Evolutionary conservation across 2,888 invertebrate genomes (phyloP).

Genomic region (Horisme vitalbata): DNA sequence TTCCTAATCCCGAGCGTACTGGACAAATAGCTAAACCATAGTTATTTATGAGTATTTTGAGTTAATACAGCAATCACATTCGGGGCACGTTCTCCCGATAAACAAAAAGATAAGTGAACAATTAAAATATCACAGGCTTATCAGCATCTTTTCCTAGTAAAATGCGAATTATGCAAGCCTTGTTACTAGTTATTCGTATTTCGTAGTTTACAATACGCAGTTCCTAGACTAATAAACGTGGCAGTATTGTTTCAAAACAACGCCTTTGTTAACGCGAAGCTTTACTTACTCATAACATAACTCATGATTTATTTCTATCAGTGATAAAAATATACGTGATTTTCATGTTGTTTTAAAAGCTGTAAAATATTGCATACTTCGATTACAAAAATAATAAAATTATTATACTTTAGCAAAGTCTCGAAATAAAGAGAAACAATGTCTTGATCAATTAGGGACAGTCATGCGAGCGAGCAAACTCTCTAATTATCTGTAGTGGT

Average conservation of each 20-base stretch:
- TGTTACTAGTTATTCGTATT: slow-evolving; percentile 3
- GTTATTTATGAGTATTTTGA: background rate
- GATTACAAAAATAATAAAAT: too few species aligned
- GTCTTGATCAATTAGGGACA: slow-evolving; percentile 67
- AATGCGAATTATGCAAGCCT: slow-evolving; percentile 23
- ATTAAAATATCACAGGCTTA: slow-evolving; percentile 28
- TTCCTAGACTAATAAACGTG: slow-evolving; percentile 57
- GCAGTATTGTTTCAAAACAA: slow-evolving; percentile 75
- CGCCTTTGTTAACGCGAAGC: slow-evolving; percentile 61
- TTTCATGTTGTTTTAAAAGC: too few species aligned
- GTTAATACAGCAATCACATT: background rate
- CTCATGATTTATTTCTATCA: slow-evolving; percentile 52
- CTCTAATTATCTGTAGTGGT: slow-evolving; percentile 71
- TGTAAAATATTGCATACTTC: too few species aligned
- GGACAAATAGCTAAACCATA: background rate
- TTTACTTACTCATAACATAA: slow-evolving; percentile 54
- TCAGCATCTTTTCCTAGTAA: slow-evolving; percentile 36
- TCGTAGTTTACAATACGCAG: slow-evolving; percentile 28
- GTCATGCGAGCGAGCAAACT: slow-evolving; percentile 59
- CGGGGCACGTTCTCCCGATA: slow-evolving; percentile 11
- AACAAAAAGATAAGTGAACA: slow-evolving; percentile 24
- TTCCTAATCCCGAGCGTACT: background rate
- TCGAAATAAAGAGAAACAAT: slow-evolving; percentile 40
- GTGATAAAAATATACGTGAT: too few species aligned
- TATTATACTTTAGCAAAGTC: too few species aligned